Evolutionary conservation across 2,113 vertebrate species (phyloP), one percentile per base, ranked within the genome.

Genomic region (Albula glossodonta): DNA sequence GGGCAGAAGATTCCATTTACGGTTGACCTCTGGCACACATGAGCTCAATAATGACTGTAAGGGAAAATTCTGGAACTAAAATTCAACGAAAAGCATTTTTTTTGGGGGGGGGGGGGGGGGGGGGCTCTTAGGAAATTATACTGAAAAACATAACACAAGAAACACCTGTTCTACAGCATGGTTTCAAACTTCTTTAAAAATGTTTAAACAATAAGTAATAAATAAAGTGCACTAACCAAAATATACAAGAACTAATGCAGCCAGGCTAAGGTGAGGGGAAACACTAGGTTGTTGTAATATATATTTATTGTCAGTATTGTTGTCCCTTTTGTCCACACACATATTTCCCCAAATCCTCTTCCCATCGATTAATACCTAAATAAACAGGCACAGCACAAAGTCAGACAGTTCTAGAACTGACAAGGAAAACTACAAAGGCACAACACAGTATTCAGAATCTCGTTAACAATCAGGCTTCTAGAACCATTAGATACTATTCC

Each of bases 161-260:
- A 79, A 79, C 41, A 79, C 49, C 41, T 31, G 48, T 48, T 79
- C 48, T 50, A 49, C 31, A 79, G 10, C 49, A 49, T 49, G 19
- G 41, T 79, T 79, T 79, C 31, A 50, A 79, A 25, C 49, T 79
- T 49, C 11, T 13, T 79, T 41, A 41, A 41, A 41, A 41, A 41
- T 41, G 31, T 78, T 78, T 49, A 19, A 48, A 6, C 31, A 79
- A 79, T 11, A 79, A n/a, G 15, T 12, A 79, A 79, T 79, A 79
- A 79, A 79, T 79, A 79, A 79, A 19, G 78, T 49, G 78, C 78
- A 79, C 49, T 79, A 79, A 79, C 49, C 78, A 79, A 79, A 79
- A 79, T 79, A 79, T 50, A 79, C 78, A 79, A 50, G 9, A 49
- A 5, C 78, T 79, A 79, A 48, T 79, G 17, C 15, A 79, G 78